Conservation (phyloP, 2,113 vertebrate species). For the Galeopterus variegatus region DNA sequence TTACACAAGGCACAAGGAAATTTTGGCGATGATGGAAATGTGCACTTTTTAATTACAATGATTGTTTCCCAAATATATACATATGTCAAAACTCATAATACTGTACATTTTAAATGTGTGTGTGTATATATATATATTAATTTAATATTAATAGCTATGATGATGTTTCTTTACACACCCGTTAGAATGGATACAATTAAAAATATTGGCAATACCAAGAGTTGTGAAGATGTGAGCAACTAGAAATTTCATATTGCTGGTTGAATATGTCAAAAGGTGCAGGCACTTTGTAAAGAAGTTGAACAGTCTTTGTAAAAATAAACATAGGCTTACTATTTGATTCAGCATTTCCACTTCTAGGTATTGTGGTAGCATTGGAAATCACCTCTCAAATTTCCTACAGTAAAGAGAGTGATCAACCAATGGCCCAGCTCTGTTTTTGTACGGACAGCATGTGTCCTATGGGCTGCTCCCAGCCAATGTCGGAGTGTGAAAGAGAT, state of each 20-base stretch:
- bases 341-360: neutral
- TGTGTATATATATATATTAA: neutral
- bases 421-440: neutral
- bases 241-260: neutral
- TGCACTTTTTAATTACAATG: neutral
- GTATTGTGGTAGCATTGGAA: neutral
- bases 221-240: neutral
- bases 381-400: neutral
- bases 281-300: neutral
- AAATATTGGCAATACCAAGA: neutral
- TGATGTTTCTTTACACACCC: too few relatives aligned
- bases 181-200: neutral
- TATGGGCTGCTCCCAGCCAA: too few relatives aligned
- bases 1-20: neutral
- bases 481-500: neutral
- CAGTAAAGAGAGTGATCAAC: neutral
- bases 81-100: neutral
- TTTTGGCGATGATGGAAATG: neutral
- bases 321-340: too few relatives aligned
- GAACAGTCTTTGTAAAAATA: neutral
- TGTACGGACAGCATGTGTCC: accelerated
- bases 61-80: neutral
- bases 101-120: neutral
- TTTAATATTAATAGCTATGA: too few relatives aligned
- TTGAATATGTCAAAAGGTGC: neutral